Conservation (phyloP, 2,797 vertebrate genomes). For the Numenius phaeopus region DNA sequence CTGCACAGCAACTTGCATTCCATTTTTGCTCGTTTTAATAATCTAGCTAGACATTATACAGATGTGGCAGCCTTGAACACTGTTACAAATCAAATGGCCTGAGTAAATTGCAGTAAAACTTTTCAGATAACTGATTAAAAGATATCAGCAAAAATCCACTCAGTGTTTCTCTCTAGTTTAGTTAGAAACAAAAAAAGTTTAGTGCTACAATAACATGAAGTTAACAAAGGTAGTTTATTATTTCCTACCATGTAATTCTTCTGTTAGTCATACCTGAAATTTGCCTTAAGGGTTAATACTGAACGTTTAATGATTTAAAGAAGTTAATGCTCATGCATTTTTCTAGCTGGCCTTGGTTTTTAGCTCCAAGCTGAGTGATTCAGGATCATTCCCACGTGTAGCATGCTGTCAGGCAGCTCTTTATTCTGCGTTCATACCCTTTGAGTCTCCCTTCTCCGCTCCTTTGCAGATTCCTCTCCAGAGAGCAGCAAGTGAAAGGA, state of each 20-base stretch:
- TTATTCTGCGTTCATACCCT: neutral
- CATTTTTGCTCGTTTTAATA: neutral
- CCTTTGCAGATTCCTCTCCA: neutral
- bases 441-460: neutral
- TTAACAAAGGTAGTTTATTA: neutral
- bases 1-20: neutral
- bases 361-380: neutral
- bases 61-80: neutral
- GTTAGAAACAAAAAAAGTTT: neutral
- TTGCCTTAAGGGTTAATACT: neutral
- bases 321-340: neutral
- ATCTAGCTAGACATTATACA: neutral
- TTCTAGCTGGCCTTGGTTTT: neutral
- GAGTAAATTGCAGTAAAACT: neutral
- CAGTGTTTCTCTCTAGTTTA: neutral
- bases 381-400: neutral
- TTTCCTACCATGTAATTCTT: neutral
- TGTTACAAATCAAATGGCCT: neutral
- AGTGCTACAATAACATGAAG: neutral
- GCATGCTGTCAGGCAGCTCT: neutral
- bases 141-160: neutral
- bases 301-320: neutral
- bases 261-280: neutral
- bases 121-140: neutral
- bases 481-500: neutral